Percentiles rank a stretch among this genome's conserved stretches.
phyloP scores from a whole-genome alignment of 1,140 invertebrate genomes.

The Mycetomoellerius zeteki region DNA sequence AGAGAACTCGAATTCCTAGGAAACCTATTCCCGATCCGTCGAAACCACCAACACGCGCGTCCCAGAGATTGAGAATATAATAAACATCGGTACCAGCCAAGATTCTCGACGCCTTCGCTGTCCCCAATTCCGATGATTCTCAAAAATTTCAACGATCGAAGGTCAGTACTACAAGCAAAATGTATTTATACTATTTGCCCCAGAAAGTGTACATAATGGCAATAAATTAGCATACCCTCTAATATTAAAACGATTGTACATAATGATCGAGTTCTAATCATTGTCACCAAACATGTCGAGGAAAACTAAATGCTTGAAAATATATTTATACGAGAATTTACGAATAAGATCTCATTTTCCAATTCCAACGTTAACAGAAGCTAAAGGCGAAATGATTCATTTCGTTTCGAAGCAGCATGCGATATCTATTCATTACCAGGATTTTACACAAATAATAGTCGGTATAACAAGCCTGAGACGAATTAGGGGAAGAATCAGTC shows the following conservation, averaged over 20 bases:
- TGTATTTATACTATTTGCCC: not conserved
- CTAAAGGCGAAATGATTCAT: not conserved
- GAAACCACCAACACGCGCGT: constrained; percentile 15
- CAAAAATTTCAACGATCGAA: constrained; percentile 49
- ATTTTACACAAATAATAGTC: not conserved
- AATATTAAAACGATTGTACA: not conserved
- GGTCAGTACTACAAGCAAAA: not conserved
- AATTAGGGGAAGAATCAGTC: constrained; percentile 1
- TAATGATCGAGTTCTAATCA: not conserved
- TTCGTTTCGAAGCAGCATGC: not conserved
- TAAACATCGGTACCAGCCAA: constrained; percentile 47
- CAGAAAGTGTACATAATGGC: not conserved
- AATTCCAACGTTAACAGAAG: not conserved
- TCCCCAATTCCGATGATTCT: constrained; percentile 22
- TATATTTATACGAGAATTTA: not conserved
- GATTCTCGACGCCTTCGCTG: constrained; percentile 40
- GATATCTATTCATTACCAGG: not conserved
- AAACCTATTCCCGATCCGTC: constrained; percentile 55
- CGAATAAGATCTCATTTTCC: not conserved
- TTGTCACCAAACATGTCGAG: not conserved
- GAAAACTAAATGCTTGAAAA: not conserved
- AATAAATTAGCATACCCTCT: too few species aligned
- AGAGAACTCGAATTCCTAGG: constrained; percentile 24
- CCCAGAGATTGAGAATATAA: constrained; percentile 41
- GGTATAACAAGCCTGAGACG: not conserved